Evolutionary conservation across 2,797 vertebrate species (phyloP), one percentile per base, ranked within the genome.

Genomic region (Chaetophractus vellerosus): DNA sequence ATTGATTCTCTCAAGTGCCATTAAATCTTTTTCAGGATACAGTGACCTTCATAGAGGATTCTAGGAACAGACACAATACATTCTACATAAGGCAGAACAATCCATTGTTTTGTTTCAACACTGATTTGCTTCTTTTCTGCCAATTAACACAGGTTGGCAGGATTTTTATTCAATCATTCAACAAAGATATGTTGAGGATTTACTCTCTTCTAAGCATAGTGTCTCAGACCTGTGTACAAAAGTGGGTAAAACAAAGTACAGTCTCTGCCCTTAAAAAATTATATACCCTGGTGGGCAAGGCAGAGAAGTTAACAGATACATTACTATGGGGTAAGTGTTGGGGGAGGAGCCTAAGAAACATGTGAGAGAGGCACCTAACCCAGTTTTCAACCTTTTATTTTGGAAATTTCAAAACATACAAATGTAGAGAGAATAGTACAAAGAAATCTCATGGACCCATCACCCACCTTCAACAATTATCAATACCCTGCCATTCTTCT

Each of bases 111-210:
- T 48, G 11, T 38, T 75, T 66, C 55, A 33, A 64, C 33, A 85
- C 55, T 28, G 64, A 76, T 57, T 79, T 66, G 38, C 59, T 86
- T 91, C 81, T 55, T 85, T 86, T 59, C 80, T 75, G 59, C 14
- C 33, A 82, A 19, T 21, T 33, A 31, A 90, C 2, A 18, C n/a
- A 61, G 50, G 14, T 55, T 50, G 33, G 90, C 10, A 41, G 31
- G 50, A 36, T 84, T 57, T 64, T 74, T 33, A 59, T 74, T 57
- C 26, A 75, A 26, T 41, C 31, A 33, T 52, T 81, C 33, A 45
- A 81, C 15, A 50, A 78, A 84, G 84, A 3, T 69, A 61, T 11
- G 52, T n/a, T 61, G 83, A 85, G 41, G 38, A 16, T 78, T 75
- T 52, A 33, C 33, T 50, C 45, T 26, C 15, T 45, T n/a, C 61